Base-by-base conservation (phyloP, 2,113 vertebrate genomes). In the Psephotus haematonotus region DNA sequence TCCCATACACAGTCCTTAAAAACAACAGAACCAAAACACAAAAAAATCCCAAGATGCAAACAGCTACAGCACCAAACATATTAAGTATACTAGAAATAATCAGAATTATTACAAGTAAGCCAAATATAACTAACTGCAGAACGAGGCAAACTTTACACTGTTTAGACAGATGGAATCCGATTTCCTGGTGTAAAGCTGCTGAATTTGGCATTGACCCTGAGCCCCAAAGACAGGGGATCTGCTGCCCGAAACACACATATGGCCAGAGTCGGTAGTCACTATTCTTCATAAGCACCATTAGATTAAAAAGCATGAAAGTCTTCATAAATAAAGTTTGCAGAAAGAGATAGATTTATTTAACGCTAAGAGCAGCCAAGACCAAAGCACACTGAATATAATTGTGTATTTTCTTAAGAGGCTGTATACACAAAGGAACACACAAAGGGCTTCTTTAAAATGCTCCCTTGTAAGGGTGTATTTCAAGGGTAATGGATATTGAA, bases 391-490 rank as follows among this genome's bases (percentile, higher is more conserved):
- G 70, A 49, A 31, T 71, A 10, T 57, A 86, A 65, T 9, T 89
- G 83, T 82, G 59, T 89, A 82, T 93, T 93, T 94, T 95, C 72
- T 92, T 79, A 92, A 82, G 76, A 88, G 72, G 23, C 27, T 91
- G 57, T 22, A 85, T 67, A 82, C 62, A 84, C 53, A 91, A 91
- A 23, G 44, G 50, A 95, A 52, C 17, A 10, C 53, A 96, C 88
- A 93, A 95, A 78, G 17, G n/a, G 37, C 74, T 95, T 64, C 69
- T 93, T 92, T 84, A 85, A 93, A 96, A 95, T n/a, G 44, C 24
- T 78, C 47, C 62, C 77, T 93, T 86, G 25, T 50, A 84, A 93
- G 71, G 17, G 55, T 52, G 49, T 67, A 79, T 76, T 94, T 93
- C 62, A 84, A 77, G 47, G 9, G 64, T 53, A 82, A 93, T 19